Evolutionary conservation across 1,140 invertebrate species (phyloP), one percentile per base, ranked within the genome.

Genomic region (Bombus waltoni): DNA sequence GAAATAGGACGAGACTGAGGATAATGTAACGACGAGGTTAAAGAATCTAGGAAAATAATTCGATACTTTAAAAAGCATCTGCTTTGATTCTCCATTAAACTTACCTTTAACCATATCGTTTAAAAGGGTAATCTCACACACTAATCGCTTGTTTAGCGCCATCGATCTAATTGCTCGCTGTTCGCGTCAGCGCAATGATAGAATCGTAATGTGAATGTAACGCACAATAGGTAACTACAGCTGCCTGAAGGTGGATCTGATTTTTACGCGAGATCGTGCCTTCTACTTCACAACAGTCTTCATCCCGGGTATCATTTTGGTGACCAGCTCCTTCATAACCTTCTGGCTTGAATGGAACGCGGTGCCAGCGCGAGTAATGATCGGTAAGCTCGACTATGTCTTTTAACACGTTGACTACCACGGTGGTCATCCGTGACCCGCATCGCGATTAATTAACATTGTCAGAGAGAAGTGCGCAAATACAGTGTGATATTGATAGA

Each of bases 311-410:
- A 98, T 99, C 94, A 98, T 99, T 96, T 96, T 99, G 95, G 98
- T 99, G 91, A 99, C 98, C 90, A 98, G 98, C 95, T 98, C 98
- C 90, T 99, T 99, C 96, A 98, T 98, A 95, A 98, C 98, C 90
- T 98, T 98, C 96, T 99, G 98, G 98, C 96, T 99, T 93, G 98
- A 99, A 96, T 98, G 98, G 98, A 99, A 99, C 96, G 98, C 98
- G 87, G 98, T 99, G 90, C 98, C 98, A 94, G 98, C 98, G 93
- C 97, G 98, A 95, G 98, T 98, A 91, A 98, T 98, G 97, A 98
- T 98, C 96, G 98, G 98, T 98, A 96, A 96, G 94, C 53, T 82
- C 42, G 4, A 81, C 35, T 25, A n/a, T 35, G 9, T 44, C 28
- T 13, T 42, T 72, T 25, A 25, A 35, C 65, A 18, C 3, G 47